Percentiles rank a stretch among this genome's conserved stretches.
Conservation (phyloP, 2,113 vertebrate genomes). For the Cyphomyrus discorhynchus region DNA sequence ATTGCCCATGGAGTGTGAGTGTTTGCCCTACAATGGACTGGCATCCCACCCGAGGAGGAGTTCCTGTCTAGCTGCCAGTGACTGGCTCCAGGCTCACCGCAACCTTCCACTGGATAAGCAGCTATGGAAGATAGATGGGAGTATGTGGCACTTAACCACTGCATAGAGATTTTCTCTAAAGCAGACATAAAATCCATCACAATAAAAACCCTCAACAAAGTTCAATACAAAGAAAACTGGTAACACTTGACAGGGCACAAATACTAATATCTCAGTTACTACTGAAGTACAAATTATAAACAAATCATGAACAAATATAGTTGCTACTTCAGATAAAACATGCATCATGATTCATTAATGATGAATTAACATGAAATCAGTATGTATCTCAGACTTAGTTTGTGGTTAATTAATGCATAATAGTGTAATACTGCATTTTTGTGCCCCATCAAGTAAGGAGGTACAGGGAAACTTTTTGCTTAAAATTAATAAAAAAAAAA, state of each 20-base stretch:
- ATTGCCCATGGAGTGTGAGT: neutral
- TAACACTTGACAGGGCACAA: neutral
- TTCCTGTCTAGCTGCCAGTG: neutral
- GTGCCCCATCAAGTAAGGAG: neutral
- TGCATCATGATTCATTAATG: neutral
- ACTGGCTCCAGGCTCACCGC: neutral
- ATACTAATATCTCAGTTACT: neutral
- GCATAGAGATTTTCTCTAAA: neutral
- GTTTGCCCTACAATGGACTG: neutral
- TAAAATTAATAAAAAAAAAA: neutral
- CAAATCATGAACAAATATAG: neutral
- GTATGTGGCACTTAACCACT: neutral
- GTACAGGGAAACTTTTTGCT: neutral
- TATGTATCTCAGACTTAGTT: neutral
- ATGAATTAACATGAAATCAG: neutral
- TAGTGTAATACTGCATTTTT: neutral
- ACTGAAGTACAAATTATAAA: neutral
- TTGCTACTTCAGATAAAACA: neutral
- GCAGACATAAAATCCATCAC: neutral
- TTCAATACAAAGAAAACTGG: neutral
- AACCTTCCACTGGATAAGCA: neutral
- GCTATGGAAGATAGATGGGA: neutral
- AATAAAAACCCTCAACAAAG: neutral
- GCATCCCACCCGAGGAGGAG: neutral
- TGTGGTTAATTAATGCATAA: neutral